phyloP scores from a whole-genome alignment of 2,797 vertebrate species.

The Erethizon dorsatum region DNA sequence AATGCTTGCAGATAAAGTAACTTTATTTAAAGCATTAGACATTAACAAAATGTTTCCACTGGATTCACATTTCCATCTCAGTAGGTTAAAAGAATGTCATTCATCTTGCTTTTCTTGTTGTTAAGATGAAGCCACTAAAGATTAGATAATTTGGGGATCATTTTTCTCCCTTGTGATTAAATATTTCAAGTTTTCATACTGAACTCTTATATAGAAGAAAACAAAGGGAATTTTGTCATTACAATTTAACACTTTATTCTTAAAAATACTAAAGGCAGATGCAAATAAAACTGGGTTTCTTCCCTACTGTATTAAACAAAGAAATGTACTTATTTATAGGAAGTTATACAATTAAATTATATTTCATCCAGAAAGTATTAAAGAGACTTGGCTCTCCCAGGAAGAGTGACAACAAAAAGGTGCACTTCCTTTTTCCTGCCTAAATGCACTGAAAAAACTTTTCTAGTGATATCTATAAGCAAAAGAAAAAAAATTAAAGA shows the following conservation, averaged over 20 bases:
- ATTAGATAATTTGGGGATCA: slow-evolving; percentile 38
- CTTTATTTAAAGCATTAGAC: slow-evolving; percentile 58
- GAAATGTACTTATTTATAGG: slow-evolving; percentile 64
- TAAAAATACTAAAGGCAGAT: slow-evolving; percentile 54
- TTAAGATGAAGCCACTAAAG: slow-evolving; percentile 72
- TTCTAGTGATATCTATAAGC: slow-evolving; percentile 20
- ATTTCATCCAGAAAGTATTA: slow-evolving; percentile 53
- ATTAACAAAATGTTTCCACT: slow-evolving; percentile 68
- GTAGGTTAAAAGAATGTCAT: slow-evolving; percentile 22
- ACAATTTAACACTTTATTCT: slow-evolving; percentile 49
- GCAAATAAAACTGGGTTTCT: slow-evolving; percentile 36
- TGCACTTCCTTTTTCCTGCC: not conserved
- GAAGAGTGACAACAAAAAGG: slow-evolving; percentile 57
- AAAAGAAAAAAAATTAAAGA: slow-evolving; percentile 48
- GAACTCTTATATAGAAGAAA: slow-evolving; percentile 51
- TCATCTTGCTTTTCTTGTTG: slow-evolving; percentile 61
- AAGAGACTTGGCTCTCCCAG: not conserved
- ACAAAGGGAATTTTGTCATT: slow-evolving; percentile 34
- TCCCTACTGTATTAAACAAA: slow-evolving; percentile 10
- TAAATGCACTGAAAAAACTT: not conserved
- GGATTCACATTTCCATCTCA: slow-evolving; percentile 51
- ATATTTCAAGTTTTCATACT: slow-evolving; percentile 41
- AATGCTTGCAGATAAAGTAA: slow-evolving; percentile 54
- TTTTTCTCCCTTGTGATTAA: slow-evolving; percentile 22
- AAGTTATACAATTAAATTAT: slow-evolving; percentile 53